Evolutionary conservation across 2,888 invertebrate species (phyloP).

Genomic region (Geotrupes spiniger): DNA sequence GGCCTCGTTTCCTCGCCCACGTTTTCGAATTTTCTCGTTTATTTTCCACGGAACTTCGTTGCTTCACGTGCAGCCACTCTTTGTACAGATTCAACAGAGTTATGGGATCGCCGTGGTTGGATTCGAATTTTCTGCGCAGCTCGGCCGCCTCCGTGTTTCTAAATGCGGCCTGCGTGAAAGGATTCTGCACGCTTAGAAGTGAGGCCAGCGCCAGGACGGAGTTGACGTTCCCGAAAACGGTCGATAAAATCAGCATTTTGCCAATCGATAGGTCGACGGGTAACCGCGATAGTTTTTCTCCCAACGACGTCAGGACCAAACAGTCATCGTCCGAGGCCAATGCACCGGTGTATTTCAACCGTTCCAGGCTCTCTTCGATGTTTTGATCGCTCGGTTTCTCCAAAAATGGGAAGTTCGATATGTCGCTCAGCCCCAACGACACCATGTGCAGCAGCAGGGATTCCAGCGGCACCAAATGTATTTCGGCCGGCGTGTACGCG

Average conservation of each 20-base stretch:
- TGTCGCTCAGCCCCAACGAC: slow-evolving; percentile 88
- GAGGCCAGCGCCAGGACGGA: slow-evolving; percentile 88
- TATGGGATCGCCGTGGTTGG: slow-evolving; percentile 94
- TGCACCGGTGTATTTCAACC: slow-evolving; percentile 81
- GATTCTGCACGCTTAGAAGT: slow-evolving; percentile 88
- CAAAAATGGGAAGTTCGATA: slow-evolving; percentile 89
- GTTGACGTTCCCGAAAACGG: slow-evolving; percentile 83
- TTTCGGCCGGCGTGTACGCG: slow-evolving; percentile 87
- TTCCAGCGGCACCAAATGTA: slow-evolving; percentile 91
- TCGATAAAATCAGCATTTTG: slow-evolving; percentile 92
- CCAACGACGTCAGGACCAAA: slow-evolving; percentile 71
- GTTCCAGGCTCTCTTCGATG: slow-evolving; percentile 82
- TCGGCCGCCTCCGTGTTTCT: slow-evolving; percentile 81
- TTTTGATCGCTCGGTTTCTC: slow-evolving; percentile 85
- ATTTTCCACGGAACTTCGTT: slow-evolving; percentile 44
- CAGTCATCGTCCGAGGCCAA: slow-evolving; percentile 70
- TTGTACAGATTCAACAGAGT: slow-evolving; percentile 83
- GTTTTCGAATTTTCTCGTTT: slow-evolving; percentile 55
- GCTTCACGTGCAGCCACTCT: slow-evolving; percentile 84
- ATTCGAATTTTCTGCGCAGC: slow-evolving; percentile 76
- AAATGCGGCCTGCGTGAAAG: slow-evolving; percentile 86
- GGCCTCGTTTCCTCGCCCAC: slow-evolving; percentile 87
- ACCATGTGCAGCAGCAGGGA: slow-evolving; percentile 90
- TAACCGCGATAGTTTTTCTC: slow-evolving; percentile 79
- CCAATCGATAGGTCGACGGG: slow-evolving; percentile 95